Conservation (phyloP, 1,140 invertebrate genomes). For the Drosophila parabipectinata region DNA sequence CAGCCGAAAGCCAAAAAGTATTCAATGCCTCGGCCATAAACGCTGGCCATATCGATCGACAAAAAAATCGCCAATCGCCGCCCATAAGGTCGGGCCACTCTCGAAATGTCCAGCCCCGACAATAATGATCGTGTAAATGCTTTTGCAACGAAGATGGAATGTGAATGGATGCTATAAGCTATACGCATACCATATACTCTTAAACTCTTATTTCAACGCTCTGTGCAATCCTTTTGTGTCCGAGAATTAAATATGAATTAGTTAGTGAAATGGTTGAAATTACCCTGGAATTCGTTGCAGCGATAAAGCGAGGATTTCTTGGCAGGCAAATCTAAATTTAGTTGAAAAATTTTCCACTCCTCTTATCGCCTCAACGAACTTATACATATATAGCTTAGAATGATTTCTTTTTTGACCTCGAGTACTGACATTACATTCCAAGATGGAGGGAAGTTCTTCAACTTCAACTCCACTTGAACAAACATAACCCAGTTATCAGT, state of each 20-base stretch:
- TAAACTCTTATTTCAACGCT: conserved; percentile 11
- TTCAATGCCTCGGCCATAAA: conserved; percentile 79
- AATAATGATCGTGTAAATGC: conserved; percentile 43
- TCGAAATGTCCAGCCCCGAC: conserved; percentile 31
- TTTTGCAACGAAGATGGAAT: conserved; percentile 30
- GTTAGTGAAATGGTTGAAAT: conserved; percentile 16
- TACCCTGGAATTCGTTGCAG: conserved; percentile 2
- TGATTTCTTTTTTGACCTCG: conserved; percentile 18
- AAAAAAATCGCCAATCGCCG: conserved; percentile 10
- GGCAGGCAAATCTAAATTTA: conserved; percentile 2
- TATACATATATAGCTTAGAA: background rate
- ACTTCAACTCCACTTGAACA: background rate
- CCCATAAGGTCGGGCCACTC: conserved; percentile 26
- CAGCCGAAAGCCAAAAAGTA: conserved; percentile 42
- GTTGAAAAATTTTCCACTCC: conserved; percentile 18
- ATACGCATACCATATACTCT: conserved; percentile 1
- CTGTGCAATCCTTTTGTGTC: conserved; percentile 18
- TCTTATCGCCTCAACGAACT: conserved; percentile 6
- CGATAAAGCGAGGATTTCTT: conserved; percentile 23
- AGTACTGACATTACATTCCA: conserved; percentile 1
- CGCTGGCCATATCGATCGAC: conserved; percentile 25
- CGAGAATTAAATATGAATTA: conserved; percentile 30
- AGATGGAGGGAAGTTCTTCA: background rate
- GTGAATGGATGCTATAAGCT: conserved; percentile 12
- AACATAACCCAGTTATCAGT: conserved; percentile 37